Evolutionary conservation across 2,797 vertebrate genomes (phyloP).

Genomic region (Pantherophis vulpinus): DNA sequence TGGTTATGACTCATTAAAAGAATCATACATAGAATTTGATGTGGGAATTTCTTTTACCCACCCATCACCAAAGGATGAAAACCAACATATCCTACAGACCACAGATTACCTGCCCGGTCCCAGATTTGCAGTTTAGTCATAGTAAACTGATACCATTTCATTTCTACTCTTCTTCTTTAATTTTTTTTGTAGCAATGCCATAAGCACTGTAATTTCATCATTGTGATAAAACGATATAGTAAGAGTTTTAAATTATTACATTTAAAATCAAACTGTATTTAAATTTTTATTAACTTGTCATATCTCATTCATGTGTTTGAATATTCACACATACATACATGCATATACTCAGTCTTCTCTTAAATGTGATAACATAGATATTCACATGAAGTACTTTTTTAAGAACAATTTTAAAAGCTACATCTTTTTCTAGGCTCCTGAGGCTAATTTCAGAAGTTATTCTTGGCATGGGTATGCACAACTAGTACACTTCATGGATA

Average conservation of each 20-base stretch:
- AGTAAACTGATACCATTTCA: too few species aligned
- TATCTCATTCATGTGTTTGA: background rate
- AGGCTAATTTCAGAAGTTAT: background rate
- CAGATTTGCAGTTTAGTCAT: too few species aligned
- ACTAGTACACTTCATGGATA: background rate
- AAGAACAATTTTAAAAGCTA: background rate
- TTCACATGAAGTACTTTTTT: background rate
- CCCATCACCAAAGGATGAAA: too few species aligned
- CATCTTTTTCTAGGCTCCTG: background rate
- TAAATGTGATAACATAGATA: background rate
- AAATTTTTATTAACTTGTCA: background rate
- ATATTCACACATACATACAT: background rate
- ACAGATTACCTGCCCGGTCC: too few species aligned
- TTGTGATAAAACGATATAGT: background rate
- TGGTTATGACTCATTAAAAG: too few species aligned
- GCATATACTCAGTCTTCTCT: background rate
- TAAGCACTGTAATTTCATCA: background rate
- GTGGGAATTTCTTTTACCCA: too few species aligned
- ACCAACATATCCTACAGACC: too few species aligned
- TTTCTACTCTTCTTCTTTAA: too few species aligned
- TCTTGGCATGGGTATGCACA: background rate
- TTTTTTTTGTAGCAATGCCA: too few species aligned
- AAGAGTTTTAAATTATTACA: background rate
- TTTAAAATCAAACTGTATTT: background rate
- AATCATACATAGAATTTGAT: too few species aligned